Base-by-base conservation (phyloP, 2,888 invertebrate species). In the Trachelus iudaicus region DNA sequence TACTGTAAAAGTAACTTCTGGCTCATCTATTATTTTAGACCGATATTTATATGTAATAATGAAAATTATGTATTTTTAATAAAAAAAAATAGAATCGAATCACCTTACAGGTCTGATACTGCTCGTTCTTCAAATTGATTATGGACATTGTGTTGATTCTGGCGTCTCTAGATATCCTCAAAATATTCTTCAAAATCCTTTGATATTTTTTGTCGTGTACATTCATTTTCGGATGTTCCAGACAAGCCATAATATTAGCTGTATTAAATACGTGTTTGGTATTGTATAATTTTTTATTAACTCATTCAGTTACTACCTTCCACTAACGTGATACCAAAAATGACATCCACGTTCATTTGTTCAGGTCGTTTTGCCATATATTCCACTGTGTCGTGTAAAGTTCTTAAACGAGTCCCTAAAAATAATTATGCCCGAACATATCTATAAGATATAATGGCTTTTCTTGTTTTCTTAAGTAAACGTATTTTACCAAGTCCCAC, bases 261-360 rank as follows among this genome's bases (percentile, higher is more conserved):
- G 34, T 30, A 12, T 68, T 31, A 11, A 33, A 69, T 73, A 40
- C 6, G 40, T 15, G 15, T 40, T 40, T 40, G 4, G 15, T 15
- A 40, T 40, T 40, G 15, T 40, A 40, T 40, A 15, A 40, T 15
- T 15, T 40, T 40, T 40, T 15, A 40, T 40, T 40, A 15, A 1
- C 4, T 37, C 34, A 31, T 56, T 33, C 34, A 33, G 73, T 68
- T 23, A 34, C 69, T 86, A 92, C 92, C 92, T 89, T 92, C 84
- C 1, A 88, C 88, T 12, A 92, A 83, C 31, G 90, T 88, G 11
- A 92, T 80, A 11, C 92, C 92, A 37, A 91, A 90, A 71, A 88
- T 83, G 11, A 88, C 89, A 80, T 92, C 92, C 3, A 90, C 77
- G 82, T 92, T 92, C 86, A 92, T 87, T 77, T 90, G 87, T 0